phyloP scores from a whole-genome alignment of 2,113 vertebrate species.

The Chelonoidis abingdonii region DNA sequence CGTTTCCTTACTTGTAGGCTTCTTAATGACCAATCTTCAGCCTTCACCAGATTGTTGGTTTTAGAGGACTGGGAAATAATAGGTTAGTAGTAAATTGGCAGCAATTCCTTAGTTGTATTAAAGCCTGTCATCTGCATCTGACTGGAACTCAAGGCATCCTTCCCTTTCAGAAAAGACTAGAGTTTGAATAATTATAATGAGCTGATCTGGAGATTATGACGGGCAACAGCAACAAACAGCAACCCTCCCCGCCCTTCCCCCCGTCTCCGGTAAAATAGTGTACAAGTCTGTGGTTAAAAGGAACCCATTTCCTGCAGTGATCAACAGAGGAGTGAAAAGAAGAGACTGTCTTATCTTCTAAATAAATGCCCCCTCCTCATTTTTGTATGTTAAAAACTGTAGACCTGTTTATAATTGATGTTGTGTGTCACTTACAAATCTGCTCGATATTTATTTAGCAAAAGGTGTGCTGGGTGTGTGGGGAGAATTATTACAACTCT shows the following conservation, averaged over 20 bases:
- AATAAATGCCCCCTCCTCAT: neutral
- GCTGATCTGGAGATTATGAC: neutral
- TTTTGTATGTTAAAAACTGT: neutral
- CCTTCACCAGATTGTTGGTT: neutral
- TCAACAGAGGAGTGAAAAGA: neutral
- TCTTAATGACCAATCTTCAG: neutral
- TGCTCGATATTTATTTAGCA: neutral
- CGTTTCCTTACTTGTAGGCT: neutral
- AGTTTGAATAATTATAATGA: neutral
- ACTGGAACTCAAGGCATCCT: neutral
- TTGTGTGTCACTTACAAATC: neutral
- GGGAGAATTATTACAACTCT: too few relatives aligned
- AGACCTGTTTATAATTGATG: neutral
- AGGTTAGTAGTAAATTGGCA: neutral
- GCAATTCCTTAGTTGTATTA: neutral
- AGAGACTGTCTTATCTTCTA: neutral
- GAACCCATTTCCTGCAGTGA: neutral
- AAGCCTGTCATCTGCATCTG: neutral
- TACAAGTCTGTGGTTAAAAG: neutral
- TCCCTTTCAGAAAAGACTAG: neutral
- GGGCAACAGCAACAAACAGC: neutral
- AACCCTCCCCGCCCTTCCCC: neutral
- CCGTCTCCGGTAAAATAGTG: neutral
- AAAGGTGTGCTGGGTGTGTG: neutral
- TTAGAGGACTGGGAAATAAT: neutral